Conservation (phyloP, 2,888 invertebrate genomes). For the Himalopsyche japonica region DNA sequence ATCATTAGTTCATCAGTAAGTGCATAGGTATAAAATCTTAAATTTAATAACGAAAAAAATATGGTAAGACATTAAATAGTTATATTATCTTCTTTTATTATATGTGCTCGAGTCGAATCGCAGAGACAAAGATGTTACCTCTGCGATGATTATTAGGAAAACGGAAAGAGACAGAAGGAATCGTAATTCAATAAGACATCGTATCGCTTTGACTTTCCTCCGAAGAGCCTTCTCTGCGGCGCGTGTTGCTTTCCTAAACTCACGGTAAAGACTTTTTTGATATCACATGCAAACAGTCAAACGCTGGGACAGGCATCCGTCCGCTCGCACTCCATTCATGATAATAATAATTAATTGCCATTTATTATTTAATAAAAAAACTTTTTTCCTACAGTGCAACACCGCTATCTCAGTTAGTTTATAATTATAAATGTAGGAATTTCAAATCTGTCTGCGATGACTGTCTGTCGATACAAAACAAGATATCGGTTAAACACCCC, state of each 20-base stretch:
- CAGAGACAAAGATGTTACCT: background rate
- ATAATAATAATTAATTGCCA: slow-evolving; percentile 5
- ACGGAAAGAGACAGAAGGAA: background rate
- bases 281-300: background rate
- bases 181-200: background rate
- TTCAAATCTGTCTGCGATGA: background rate
- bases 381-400: slow-evolving; percentile 18
- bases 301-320: background rate
- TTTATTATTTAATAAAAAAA: slow-evolving; percentile 17
- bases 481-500: background rate
- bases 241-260: background rate
- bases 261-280: background rate
- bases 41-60: background rate
- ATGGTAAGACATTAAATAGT: background rate
- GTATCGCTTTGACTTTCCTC: background rate
- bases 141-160: background rate
- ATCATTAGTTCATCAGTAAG: background rate
- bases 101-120: background rate
- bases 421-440: background rate
- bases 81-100: background rate
- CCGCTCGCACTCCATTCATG: background rate
- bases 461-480: background rate
- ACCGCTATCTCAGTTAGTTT: slow-evolving; percentile 7
- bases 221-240: background rate
- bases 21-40: background rate